These are phyloP conservation scores for Phrixothrix hirtus DNA, from an alignment of 2,888 invertebrate species.

Conservation along the genomic window DNA sequence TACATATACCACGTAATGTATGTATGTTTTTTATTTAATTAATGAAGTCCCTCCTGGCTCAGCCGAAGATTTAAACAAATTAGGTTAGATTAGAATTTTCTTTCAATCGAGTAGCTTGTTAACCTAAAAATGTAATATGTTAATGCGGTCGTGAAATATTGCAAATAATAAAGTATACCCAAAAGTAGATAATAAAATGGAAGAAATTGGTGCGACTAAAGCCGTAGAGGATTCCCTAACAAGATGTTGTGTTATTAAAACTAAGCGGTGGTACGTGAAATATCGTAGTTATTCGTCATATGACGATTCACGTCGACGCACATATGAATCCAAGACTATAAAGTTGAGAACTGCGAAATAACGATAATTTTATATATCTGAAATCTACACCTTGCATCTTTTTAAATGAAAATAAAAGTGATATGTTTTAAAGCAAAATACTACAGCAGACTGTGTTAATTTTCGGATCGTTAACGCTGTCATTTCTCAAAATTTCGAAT, in stretches of 20 bases:
- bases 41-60: too few species aligned
- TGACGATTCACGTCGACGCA: slow-evolving; percentile 14
- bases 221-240: slow-evolving; percentile 27
- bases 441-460: too few species aligned
- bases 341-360: slow-evolving; percentile 6
- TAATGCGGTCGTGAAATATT: slow-evolving; percentile 10
- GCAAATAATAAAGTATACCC: slow-evolving; percentile 8
- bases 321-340: slow-evolving; percentile 20
- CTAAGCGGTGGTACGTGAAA: slow-evolving; percentile 27
- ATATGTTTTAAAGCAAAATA: too few species aligned
- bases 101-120: too few species aligned
- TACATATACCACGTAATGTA: too few species aligned
- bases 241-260: slow-evolving; percentile 30
- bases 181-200: slow-evolving; percentile 22
- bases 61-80: too few species aligned
- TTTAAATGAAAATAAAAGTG: too few species aligned
- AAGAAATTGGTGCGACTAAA: slow-evolving; percentile 22
- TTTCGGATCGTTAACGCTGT: too few species aligned
- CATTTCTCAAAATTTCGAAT: too few species aligned
- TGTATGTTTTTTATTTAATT: too few species aligned
- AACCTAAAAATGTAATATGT: too few species aligned
- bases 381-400: neutral
- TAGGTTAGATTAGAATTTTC: too few species aligned
- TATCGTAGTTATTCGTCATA: slow-evolving; percentile 29
- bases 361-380: neutral